Percentiles rank a stretch among this genome's conserved stretches.
Evolutionary conservation across 2,113 vertebrate species (phyloP).

Genomic region (Phrynocephalus versicolor): DNA sequence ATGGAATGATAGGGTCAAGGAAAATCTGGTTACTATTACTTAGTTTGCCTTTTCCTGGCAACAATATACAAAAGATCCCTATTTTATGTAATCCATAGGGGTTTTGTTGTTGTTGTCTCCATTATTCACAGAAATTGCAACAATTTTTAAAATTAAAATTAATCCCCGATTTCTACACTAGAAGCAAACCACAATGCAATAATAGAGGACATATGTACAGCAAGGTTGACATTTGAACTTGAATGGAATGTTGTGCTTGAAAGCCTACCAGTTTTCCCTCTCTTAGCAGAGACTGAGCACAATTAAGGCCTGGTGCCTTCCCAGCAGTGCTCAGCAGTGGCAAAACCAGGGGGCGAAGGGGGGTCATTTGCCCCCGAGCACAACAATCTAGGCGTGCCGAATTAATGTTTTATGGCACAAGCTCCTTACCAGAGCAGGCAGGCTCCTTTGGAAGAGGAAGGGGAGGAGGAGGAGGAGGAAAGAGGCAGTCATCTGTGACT

Average conservation of each 20-base stretch:
- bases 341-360: too few relatives aligned
- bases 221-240: conserved; percentile 36
- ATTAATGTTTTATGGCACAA: too few relatives aligned
- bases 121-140: conserved; percentile 48
- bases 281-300: conserved; percentile 44
- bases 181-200: conserved; percentile 44
- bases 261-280: conserved; percentile 48
- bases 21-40: conserved; percentile 60
- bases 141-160: conserved; percentile 54
- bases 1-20: conserved; percentile 24
- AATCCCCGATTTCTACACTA: conserved; percentile 15
- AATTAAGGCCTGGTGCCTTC: conserved; percentile 42
- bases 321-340: conserved; percentile 28
- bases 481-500: too few relatives aligned
- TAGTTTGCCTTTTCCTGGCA: conserved; percentile 55
- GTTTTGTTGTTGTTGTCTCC: conserved; percentile 36
- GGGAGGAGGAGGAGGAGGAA: too few relatives aligned
- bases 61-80: conserved; percentile 54
- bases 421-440: too few relatives aligned
- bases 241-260: conserved; percentile 58
- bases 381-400: too few relatives aligned
- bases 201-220: conserved; percentile 38
- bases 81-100: conserved; percentile 49
- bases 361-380: too few relatives aligned
- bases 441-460: too few relatives aligned